Base-by-base conservation (phyloP, 2,888 invertebrate genomes). In the Melipona bicolor region DNA sequence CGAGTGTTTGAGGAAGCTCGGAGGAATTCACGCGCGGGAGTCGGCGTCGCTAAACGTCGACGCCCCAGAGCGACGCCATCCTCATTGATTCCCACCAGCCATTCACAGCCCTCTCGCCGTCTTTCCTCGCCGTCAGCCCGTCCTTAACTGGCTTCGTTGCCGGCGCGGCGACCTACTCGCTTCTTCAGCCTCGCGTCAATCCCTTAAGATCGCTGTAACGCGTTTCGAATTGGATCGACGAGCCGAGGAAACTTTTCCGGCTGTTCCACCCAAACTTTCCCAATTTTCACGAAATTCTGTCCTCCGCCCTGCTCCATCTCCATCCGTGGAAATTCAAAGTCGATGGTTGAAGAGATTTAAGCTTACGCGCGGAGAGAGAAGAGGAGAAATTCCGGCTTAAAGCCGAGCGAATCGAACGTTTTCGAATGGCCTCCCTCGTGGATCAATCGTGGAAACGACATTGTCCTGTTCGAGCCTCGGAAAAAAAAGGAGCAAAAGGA, bases 21-120 rank as follows among this genome's bases (percentile, higher is more conserved):
- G 24, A 54, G 54, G 67, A 77, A 19, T 32, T 52, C 67, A 80
- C 70, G 75, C 68, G 76, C 21, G 36, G 54, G 68, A 81, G 71
- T 78, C 77, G 85, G 36, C 90, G 90, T 88, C 89, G 87, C 84
- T 79, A 65, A 87, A 83, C 89, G 87, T 85, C 90, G 91, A 91
- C 91, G 91, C 87, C 90, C 91, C 92, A 91, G 90, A 91, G 87
- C 89, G 92, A 90, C 92, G 92, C 92, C 92, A 86, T 88, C 87
- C 90, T 89, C 91, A 92, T 92, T 92, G 92, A 92, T 92, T 90
- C 91, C 87, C 81, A 83, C 88, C 82, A 50, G 70, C 84, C 86
- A 72, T 83, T 77, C 79, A 77, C 68, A 27, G 43, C 64, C 67
- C 75, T 67, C 76, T 65, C 76, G 70, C 71, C 11, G 36, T 19